phyloP scores from a whole-genome alignment of 2,888 invertebrate species.

The Eupithecia insigniata region DNA sequence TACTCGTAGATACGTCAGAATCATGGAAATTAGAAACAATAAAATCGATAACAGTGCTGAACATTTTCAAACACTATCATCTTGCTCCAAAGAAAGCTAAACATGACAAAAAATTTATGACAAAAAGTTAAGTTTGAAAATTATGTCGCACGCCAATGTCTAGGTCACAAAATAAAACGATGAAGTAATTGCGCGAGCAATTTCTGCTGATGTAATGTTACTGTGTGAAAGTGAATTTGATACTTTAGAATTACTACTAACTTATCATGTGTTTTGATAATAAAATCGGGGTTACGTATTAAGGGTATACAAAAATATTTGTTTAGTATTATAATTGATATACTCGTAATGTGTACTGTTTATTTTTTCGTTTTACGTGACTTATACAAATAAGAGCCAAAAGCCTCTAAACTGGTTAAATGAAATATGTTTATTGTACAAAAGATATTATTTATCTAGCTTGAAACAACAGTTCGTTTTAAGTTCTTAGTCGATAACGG shows the following conservation, averaged over 20 bases:
- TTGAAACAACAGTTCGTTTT: not conserved
- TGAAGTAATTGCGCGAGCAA: constrained; percentile 67
- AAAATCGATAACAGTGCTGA: too few relatives aligned
- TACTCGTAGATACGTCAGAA: too few relatives aligned
- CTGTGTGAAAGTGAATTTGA: constrained; percentile 58
- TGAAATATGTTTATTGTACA: not conserved
- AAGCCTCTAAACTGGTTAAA: not conserved
- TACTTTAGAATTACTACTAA: constrained; percentile 4
- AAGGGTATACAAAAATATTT: not conserved
- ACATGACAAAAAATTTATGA: not conserved
- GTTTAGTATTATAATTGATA: not conserved
- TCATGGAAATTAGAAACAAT: too few relatives aligned
- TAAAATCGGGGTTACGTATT: too few relatives aligned
- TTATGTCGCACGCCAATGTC: constrained; percentile 49
- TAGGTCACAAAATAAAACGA: constrained; percentile 69
- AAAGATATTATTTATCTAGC: not conserved
- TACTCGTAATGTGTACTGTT: not conserved
- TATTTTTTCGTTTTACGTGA: not conserved
- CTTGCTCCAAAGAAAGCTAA: not conserved
- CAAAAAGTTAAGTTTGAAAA: constrained; percentile 22
- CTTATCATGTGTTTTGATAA: not conserved
- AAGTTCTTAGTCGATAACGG: not conserved
- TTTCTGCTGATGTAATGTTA: constrained; percentile 58
- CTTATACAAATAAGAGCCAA: not conserved
- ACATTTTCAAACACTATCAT: not conserved